Evolutionary conservation across 1,140 invertebrate species (phyloP).

Genomic region (Solen grandis): DNA sequence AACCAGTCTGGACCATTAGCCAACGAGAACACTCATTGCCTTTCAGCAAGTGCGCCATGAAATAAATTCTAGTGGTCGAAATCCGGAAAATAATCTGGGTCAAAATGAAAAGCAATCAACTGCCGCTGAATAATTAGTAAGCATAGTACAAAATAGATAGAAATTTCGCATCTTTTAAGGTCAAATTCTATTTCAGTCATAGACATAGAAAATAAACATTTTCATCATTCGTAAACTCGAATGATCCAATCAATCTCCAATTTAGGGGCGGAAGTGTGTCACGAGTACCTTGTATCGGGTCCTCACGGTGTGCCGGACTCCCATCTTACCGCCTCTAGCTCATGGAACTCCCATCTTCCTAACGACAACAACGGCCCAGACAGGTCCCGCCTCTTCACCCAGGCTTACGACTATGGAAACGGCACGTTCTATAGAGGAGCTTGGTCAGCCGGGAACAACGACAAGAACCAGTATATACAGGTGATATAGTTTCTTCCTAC

Average conservation of each 20-base stretch:
- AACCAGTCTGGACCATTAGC: too few species aligned
- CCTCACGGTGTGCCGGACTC: conserved; percentile 57
- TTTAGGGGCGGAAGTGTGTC: conserved; percentile 62
- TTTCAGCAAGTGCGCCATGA: too few species aligned
- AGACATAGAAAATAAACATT: not conserved
- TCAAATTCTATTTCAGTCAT: too few species aligned
- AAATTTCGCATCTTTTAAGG: too few species aligned
- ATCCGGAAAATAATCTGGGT: too few species aligned
- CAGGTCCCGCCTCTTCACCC: conserved; percentile 57
- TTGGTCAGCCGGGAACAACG: conserved; percentile 60
- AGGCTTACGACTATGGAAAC: conserved; percentile 55
- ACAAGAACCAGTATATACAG: conserved; percentile 67
- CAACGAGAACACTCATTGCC: too few species aligned
- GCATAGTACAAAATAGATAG: too few species aligned
- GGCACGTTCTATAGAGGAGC: conserved; percentile 61
- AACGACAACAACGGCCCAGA: conserved; percentile 56
- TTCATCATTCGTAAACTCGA: not conserved
- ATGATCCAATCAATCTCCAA: not conserved
- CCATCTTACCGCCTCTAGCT: conserved; percentile 55
- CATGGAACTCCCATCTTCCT: conserved; percentile 55
- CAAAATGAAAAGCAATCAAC: too few species aligned
- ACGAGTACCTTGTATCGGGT: conserved; percentile 63
- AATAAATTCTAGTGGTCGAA: too few species aligned
- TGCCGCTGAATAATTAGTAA: too few species aligned
- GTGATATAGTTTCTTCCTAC: too few species aligned